These are phyloP conservation scores for Lasioglossum oenotherae DNA, from an alignment of 2,888 invertebrate species.

Conservation along the genomic window DNA sequence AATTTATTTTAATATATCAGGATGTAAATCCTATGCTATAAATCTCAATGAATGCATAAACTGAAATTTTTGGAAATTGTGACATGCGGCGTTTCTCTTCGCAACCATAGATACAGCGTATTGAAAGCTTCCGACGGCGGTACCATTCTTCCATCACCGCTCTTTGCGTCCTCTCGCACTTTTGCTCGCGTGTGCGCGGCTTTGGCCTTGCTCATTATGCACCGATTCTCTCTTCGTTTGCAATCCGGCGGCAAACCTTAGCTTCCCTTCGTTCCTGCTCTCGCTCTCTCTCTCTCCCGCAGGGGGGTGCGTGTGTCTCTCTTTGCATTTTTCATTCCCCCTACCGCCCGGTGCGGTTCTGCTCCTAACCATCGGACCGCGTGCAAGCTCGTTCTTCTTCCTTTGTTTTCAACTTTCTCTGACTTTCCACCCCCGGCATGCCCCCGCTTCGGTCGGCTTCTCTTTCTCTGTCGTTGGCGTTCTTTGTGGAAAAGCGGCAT, in stretches of 20 bases:
- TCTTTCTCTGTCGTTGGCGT: constrained; percentile 17
- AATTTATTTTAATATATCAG: no score
- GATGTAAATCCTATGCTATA: no score
- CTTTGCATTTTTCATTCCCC: constrained; percentile 37
- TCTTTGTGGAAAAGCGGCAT: constrained; percentile 67
- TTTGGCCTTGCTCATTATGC: constrained; percentile 31
- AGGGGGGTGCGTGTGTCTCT: background rate
- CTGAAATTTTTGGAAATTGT: no score
- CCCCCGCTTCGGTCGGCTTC: background rate
- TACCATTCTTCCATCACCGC: background rate
- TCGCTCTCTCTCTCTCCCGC: background rate
- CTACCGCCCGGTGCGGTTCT: background rate
- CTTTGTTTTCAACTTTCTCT: constrained; percentile 46
- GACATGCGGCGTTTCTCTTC: no score
- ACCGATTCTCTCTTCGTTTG: constrained; percentile 12
- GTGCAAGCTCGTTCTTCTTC: constrained; percentile 26
- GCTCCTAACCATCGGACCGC: background rate
- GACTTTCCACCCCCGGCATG: constrained; percentile 21
- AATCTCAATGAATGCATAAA: no score
- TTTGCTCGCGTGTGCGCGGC: background rate
- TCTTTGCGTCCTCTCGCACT: background rate
- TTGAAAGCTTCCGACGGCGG: constrained; percentile 49
- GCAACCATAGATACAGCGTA: background rate
- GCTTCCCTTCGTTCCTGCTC: background rate
- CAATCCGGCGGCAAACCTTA: background rate